These are phyloP conservation scores for Caloenas nicobarica DNA, from an alignment of 2,113 vertebrate species.

Conservation along the genomic window DNA sequence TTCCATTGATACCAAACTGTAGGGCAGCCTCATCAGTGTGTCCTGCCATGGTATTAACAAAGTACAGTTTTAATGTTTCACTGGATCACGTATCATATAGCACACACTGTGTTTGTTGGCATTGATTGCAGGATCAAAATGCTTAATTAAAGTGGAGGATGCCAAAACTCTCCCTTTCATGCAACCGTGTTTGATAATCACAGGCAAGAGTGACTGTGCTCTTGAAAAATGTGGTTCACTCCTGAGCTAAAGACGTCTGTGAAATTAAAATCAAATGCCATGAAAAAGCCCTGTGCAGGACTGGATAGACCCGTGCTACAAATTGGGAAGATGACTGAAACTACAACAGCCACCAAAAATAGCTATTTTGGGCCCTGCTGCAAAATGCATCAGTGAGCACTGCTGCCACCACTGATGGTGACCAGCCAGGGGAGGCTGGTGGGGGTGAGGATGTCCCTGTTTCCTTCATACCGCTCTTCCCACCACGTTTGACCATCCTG, in stretches of 20 bases:
- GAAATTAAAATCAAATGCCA: not conserved
- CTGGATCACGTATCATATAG: not conserved
- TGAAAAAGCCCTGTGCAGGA: not conserved
- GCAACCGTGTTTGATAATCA: accelerated
- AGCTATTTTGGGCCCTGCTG: not conserved
- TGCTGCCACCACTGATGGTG: not conserved
- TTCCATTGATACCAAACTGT: not conserved
- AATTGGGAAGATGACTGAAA: not conserved
- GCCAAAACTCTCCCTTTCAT: not conserved
- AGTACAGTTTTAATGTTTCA: not conserved
- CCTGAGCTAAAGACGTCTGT: not conserved
- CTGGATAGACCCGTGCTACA: not conserved
- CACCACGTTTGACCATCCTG: not conserved
- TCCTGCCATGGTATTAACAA: not conserved
- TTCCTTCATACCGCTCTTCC: not conserved
- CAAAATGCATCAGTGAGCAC: not conserved
- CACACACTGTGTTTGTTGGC: not conserved
- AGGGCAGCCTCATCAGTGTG: not conserved
- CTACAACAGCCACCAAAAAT: not conserved
- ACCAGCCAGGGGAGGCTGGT: not conserved
- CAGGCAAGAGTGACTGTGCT: accelerated
- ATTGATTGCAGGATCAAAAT: not conserved
- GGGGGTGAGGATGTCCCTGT: not conserved
- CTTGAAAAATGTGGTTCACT: not conserved
- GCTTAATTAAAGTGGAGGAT: not conserved